Evolutionary conservation across 2,888 invertebrate genomes (phyloP).

Genomic region (Hylaea fasciaria): DNA sequence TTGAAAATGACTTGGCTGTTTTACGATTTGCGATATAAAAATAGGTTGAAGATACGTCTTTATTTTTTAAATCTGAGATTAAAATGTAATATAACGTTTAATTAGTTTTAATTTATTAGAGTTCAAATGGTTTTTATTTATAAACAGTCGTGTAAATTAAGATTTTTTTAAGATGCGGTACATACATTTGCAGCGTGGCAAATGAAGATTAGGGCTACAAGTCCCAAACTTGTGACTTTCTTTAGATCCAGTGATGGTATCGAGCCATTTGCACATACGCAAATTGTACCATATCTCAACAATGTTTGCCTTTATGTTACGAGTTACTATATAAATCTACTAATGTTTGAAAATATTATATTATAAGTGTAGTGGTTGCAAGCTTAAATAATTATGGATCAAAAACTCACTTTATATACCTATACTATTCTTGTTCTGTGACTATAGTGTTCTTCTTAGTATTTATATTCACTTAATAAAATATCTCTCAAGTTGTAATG

Average conservation of each 20-base stretch:
- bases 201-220: neutral
- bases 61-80: constrained; percentile 32
- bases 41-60: constrained; percentile 8
- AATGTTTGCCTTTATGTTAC: neutral
- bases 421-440: neutral
- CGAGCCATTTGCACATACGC: too few relatives aligned
- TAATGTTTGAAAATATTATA: constrained; percentile 3
- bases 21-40: too few relatives aligned
- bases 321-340: neutral
- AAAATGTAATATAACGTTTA: constrained; percentile 55
- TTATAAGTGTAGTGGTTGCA: neutral
- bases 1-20: too few relatives aligned
- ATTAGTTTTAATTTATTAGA: constrained; percentile 56
- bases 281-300: neutral
- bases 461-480: constrained; percentile 7
- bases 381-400: neutral
- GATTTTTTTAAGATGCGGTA: constrained; percentile 14
- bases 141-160: constrained; percentile 35
- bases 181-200: neutral
- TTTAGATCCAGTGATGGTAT: too few relatives aligned
- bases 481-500: constrained; percentile 20
- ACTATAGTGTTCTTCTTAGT: neutral
- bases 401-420: neutral
- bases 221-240: neutral
- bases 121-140: constrained; percentile 52